These are phyloP conservation scores for Ormyrus rosae DNA, from an alignment of 2,888 invertebrate species.

Conservation along the genomic window DNA sequence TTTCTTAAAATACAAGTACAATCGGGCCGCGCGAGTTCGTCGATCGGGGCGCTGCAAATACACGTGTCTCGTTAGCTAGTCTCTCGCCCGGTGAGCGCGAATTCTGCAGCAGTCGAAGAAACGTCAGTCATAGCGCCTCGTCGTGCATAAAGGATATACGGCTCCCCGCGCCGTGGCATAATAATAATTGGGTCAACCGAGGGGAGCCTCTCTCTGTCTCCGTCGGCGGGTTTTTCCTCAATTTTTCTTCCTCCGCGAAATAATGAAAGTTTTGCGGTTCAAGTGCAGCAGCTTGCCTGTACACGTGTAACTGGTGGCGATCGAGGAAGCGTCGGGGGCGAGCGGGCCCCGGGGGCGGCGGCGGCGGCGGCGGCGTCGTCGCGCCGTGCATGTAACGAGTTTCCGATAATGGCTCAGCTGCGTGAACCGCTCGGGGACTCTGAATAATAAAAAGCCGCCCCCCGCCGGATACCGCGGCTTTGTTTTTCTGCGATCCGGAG, in stretches of 20 bases:
- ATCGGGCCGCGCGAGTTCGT: not conserved
- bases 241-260: not conserved
- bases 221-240: not conserved
- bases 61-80: conserved; percentile 27
- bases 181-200: conserved; percentile 44
- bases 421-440: conserved; percentile 55
- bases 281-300: conserved; percentile 63
- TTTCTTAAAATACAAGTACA: not conserved
- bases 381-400: conserved; percentile 73
- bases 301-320: conserved; percentile 73
- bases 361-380: conserved; percentile 25
- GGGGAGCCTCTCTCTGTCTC: not conserved
- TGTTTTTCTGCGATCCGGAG: not conserved
- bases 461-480: not conserved
- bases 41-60: conserved; percentile 1
- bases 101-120: not conserved
- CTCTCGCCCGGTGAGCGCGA: not conserved
- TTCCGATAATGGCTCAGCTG: conserved; percentile 75
- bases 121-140: conserved; percentile 19
- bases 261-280: conserved; percentile 41
- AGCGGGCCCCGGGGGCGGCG: conserved; percentile 61
- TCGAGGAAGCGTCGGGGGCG: conserved; percentile 53
- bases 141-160: conserved; percentile 23
- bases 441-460: conserved; percentile 47
- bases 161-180: not conserved